Evolutionary conservation across 2,113 vertebrate genomes (phyloP), one percentile per base, ranked within the genome.

Genomic region (Rhinogobius similis): DNA sequence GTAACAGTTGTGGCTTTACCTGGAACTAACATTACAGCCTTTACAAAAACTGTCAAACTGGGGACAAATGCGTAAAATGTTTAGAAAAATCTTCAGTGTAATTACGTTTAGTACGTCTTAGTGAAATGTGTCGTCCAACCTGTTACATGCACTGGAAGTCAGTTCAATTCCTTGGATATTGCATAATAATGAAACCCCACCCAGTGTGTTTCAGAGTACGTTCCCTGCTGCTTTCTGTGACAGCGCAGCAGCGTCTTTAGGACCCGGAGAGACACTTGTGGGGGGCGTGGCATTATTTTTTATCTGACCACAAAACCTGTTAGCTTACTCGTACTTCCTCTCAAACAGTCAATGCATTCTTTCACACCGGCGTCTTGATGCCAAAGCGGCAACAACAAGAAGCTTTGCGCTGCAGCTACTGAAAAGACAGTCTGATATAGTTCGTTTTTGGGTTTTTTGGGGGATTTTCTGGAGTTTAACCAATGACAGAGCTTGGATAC

Each of bases 291-390:
- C 80, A 84, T 72, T 79, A 78, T 81, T 89, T 91, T 82, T 85
- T 83, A 83, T 85, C 84, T 90, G 86, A 92, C 90, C 89, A 92
- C 91, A 92, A 87, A 93, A 92, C 86, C 87, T 90, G 88, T 90
- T 79, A 73, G 87, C 83, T 90, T 75, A 84, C 84, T 90, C 75
- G 75, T 79, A 79, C 85, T 85, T 87, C 86, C 85, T 87, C 82
- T 82, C 61, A 77, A 76, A 87, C 84, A 89, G 48, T 70, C 84
- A 73, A 82, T 61, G 74, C 43, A 55, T 78, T 82, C 76, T 63
- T 43, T 82, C 80, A 82, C 70, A 70, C 13, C n/a, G 86, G 83
- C 86, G 81, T 72, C 80, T 87, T 68, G 70, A 83, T 77, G 70
- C 68, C 66, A 77, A 14, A 77, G 64, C 55, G 44, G 64, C 67